A percentile compares a stretch with the other conserved stretches of the same genome.
These are phyloP conservation scores for Tonatia bakeri DNA, from an alignment of 2,113 vertebrate species.

Conservation along the genomic window DNA sequence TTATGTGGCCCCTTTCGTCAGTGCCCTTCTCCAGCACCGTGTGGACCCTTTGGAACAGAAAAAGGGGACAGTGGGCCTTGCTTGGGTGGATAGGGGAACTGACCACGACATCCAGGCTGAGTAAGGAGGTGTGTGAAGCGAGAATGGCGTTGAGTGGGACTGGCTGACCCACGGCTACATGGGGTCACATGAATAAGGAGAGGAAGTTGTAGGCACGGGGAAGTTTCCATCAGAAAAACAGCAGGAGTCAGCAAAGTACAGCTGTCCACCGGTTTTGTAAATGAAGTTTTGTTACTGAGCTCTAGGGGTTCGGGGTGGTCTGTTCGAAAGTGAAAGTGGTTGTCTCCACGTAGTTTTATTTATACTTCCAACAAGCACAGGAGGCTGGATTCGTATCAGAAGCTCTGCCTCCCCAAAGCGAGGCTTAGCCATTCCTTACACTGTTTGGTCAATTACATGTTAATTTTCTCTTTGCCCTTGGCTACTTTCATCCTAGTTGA, in stretches of 20 bases:
- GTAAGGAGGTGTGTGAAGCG: not conserved
- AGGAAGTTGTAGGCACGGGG: not conserved
- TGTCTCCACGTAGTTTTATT: not conserved
- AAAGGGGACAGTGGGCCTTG: not conserved
- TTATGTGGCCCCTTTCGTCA: not conserved
- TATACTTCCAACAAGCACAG: not conserved
- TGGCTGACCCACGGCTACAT: fast-evolving
- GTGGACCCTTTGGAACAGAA: not conserved
- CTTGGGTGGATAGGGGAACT: not conserved
- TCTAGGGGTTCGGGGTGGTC: not conserved
- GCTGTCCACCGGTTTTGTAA: not conserved
- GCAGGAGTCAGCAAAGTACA: not conserved
- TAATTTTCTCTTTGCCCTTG: not conserved
- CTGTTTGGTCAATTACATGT: not conserved
- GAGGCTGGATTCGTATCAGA: not conserved
- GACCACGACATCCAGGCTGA: not conserved
- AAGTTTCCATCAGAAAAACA: not conserved
- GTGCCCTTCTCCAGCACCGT: not conserved
- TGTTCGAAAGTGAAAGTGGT: not conserved
- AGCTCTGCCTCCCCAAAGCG: not conserved
- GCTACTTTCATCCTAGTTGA: not conserved
- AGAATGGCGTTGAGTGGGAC: not conserved
- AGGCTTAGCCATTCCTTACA: not conserved
- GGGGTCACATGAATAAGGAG: not conserved
- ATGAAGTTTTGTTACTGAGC: not conserved